Base-by-base conservation (phyloP, 2,888 invertebrate species). In the Aplocera efformata region DNA sequence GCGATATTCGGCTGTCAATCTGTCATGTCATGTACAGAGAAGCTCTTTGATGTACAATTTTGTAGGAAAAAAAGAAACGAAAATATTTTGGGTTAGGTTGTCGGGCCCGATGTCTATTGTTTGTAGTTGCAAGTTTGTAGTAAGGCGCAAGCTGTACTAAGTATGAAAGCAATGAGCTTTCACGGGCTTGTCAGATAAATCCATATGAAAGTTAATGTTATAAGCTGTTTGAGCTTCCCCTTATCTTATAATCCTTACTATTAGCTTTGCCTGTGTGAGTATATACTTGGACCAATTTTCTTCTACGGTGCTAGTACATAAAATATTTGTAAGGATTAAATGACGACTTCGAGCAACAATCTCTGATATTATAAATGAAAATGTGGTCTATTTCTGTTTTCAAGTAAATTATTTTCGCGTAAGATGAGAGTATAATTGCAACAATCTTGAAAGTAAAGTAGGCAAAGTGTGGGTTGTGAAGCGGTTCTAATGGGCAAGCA, bases 1-100 rank as follows among this genome's bases (percentile, higher is more conserved):
- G 28, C 22, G 23, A 28, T 22, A 13, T 39, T 25, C 21, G 17
- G 35, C 39, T 49, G 42, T 33, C 40, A 39, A 38, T 17, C 13
- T 29, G 33, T 9, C 42, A 35, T 32, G 23, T 17, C 13, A 31
- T 13, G 25, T 11, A 27, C 6, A 26, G 31, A 22, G 30, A 7
- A 27, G 10, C 28, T 32, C 35, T 45, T 48, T 45, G 42, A 42
- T 17, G 21, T 31, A 27, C 32, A 10, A 20, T 33, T n/a, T 42
- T 37, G 40, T 41, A 22, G 41, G 38, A 30, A 44, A 10, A 33
- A 30, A 50, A 27, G 27, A 51, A 49, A 41, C 52, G 42, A 32
- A 48, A 50, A 36, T 47, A 49, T 46, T 36, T 33, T 38, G 29
- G 31, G 39, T 45, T 29, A 41, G 45, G 26, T 30, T 17, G 27